Evolutionary conservation across 2,113 vertebrate genomes (phyloP).

Genomic region (Corythornis cristatus): DNA sequence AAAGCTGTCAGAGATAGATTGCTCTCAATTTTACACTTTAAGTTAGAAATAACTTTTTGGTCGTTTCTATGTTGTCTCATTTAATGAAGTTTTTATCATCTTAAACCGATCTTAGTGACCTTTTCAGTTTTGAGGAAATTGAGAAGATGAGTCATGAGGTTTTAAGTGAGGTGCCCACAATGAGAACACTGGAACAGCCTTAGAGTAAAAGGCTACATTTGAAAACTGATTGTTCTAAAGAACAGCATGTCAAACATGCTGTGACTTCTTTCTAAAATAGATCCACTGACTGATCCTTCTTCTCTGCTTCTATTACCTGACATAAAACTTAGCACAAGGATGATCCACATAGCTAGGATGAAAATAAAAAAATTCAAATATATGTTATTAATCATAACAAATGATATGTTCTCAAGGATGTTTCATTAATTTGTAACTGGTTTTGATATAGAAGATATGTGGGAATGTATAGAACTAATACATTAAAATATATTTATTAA

Average conservation of each 20-base stretch:
- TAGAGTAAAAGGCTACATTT: constrained; percentile 18
- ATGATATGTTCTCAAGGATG: not conserved
- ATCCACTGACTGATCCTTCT: not conserved
- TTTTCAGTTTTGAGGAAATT: not conserved
- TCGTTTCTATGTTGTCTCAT: not conserved
- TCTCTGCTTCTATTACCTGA: not conserved
- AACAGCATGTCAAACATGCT: not conserved
- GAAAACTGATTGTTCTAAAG: not conserved
- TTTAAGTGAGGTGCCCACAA: not conserved
- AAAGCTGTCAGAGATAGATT: not conserved
- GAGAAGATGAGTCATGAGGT: not conserved
- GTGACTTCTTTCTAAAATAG: not conserved
- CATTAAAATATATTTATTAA: not conserved
- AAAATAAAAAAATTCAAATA: not conserved
- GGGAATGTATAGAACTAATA: not conserved
- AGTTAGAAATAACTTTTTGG: not conserved
- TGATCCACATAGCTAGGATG: not conserved
- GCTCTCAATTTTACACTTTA: not conserved
- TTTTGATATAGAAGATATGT: not conserved
- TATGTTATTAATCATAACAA: not conserved
- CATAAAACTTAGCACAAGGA: not conserved
- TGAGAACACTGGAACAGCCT: constrained; percentile 20
- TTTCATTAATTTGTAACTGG: not conserved
- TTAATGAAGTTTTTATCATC: not conserved
- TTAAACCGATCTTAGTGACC: not conserved